Percentiles rank a stretch among this genome's conserved stretches.
Conservation (phyloP, 2,797 vertebrate genomes). For the Gymnothorax reevesii region DNA sequence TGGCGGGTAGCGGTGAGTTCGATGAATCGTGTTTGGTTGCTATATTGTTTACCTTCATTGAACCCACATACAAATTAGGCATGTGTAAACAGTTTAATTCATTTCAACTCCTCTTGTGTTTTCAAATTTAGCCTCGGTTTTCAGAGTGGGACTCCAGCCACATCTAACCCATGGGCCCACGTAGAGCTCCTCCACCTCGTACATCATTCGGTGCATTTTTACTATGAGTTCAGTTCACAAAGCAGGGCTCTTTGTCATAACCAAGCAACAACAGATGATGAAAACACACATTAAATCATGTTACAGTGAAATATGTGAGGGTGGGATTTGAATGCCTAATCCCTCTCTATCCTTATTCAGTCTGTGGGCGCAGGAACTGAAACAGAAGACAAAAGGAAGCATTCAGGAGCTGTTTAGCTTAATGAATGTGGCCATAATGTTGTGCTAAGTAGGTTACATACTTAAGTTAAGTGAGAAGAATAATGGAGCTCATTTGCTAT, state of each 20-base stretch:
- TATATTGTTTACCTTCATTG: background rate
- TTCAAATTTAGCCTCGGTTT: background rate
- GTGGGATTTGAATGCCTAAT: constrained; percentile 17
- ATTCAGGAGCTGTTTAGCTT: background rate
- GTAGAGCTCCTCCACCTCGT: background rate
- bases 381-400: background rate
- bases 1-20: background rate
- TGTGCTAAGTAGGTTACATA: constrained; percentile 3
- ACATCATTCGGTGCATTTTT: background rate
- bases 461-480: background rate
- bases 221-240: background rate
- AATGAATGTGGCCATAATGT: constrained; percentile 13
- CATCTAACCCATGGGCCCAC: background rate
- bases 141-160: background rate
- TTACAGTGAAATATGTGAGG: background rate
- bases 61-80: background rate
- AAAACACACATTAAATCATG: constrained; percentile 10
- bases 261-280: background rate
- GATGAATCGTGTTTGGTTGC: background rate
- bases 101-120: background rate
- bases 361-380: background rate
- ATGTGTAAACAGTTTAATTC: constrained; percentile 10
- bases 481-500: constrained; percentile 7
- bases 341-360: background rate
- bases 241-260: background rate